These are phyloP conservation scores for Brachylomia viminalis DNA, from an alignment of 2,888 invertebrate genomes.

Conservation along the genomic window DNA sequence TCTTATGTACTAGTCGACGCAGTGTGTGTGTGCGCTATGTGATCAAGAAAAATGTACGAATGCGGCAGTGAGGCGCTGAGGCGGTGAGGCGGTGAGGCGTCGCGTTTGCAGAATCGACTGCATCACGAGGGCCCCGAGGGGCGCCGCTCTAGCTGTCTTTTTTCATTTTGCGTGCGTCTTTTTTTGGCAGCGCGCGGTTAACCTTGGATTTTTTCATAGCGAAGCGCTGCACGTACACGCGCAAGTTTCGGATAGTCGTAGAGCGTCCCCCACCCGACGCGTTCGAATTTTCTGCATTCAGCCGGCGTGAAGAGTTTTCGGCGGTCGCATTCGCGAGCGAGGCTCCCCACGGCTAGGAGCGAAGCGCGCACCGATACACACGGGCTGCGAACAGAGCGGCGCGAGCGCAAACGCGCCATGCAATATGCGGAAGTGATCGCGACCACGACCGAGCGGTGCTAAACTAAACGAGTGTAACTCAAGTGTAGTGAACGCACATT, in stretches of 20 bases:
- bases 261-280: constrained; percentile 89
- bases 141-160: constrained; percentile 88
- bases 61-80: constrained; percentile 67
- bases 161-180: constrained; percentile 90
- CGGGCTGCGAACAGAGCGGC: constrained; percentile 75
- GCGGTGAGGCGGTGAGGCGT: constrained; percentile 64
- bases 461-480: constrained; percentile 80
- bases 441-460: constrained; percentile 75
- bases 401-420: constrained; percentile 81
- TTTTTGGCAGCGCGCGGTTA: constrained; percentile 90
- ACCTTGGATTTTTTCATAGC: constrained; percentile 90
- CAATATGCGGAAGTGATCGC: constrained; percentile 89
- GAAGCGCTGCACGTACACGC: constrained; percentile 90
- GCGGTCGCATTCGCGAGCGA: constrained; percentile 89
- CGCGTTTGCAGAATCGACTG: constrained; percentile 83
- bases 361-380: constrained; percentile 79
- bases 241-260: constrained; percentile 89
- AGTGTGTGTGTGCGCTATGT: constrained; percentile 58
- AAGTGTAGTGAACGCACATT: constrained; percentile 86
- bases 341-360: constrained; percentile 87
- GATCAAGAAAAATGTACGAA: constrained; percentile 63
- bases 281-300: constrained; percentile 90
- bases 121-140: constrained; percentile 85
- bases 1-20: constrained; percentile 39
- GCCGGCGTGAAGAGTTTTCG: constrained; percentile 88